Base-by-base conservation (phyloP, 2,888 invertebrate species). In the Thereva nobilitata region DNA sequence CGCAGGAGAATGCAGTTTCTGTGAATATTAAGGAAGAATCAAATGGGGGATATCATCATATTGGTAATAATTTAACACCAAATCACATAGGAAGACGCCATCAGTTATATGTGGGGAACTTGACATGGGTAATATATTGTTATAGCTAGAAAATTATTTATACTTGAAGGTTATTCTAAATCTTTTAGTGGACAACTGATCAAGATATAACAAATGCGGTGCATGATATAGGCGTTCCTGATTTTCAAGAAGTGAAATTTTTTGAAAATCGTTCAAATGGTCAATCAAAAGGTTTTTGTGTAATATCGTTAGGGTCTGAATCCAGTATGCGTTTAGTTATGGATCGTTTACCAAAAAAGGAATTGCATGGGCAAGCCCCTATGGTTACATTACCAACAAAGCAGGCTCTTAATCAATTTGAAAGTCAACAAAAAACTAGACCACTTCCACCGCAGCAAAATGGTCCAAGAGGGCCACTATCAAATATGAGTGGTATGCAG, bases 261-360 rank as follows among this genome's bases (percentile, higher is more conserved):
- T 97, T 97, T 83, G 99, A 99, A 83, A 99, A 99, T 84, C 88
- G 98, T 75, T 92, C 96, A 42, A 98, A 98, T 84, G 98, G 98
- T 37, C 97, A 97, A 82, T 97, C 96, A 0, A 98, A 98, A 84
- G 96, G 99, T 40, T 99, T 97, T 83, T 98, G 97, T 79, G 92
- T 97, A 57, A 90, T 98, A 73, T 93, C 95, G 1, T 85, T 99
- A 72, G 95, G 93, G 10, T 96, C 97, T 0, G 97, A 98, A 76
- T 86, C 88, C 71, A 96, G 97, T 73, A 88, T 95, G 81, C 86
- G 95, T 66, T 83, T 89, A 76, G 91, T 96, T 68, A 87, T 98
- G 87, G 98, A 99, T 73, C 89, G 95, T 73, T 84, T 99, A 71
- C 91, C 95, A n/a, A 93, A 95, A 80, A 94, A 93, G 79, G 95